Evolutionary conservation across 1,140 invertebrate species (phyloP), one percentile per base, ranked within the genome.

Genomic region (Sitodiplosis mosellana): DNA sequence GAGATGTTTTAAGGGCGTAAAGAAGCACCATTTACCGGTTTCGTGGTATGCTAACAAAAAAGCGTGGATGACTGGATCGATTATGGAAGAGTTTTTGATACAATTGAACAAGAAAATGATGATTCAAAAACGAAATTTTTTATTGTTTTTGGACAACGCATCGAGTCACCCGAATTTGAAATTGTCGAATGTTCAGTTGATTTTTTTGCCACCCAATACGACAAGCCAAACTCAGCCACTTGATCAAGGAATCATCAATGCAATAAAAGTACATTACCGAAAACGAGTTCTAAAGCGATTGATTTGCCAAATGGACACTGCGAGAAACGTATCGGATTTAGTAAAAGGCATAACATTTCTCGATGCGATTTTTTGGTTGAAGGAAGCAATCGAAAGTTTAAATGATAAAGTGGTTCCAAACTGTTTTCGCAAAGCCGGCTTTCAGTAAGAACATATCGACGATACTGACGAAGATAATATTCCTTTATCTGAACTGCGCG

Each of bases 261-360:
- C 56, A 49, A 64, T 65, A 53, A 63, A 65, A 58, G 54, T 54
- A 50, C 60, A 58, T 53, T 65, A 64, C 52, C 48, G 53, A 47
- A 50, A 52, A 33, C 48, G 43, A 45, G 37, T 53, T 19, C 34
- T 53, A 20, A 20, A 21, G n/a, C 27, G 43, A 33, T 45, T 50
- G n/a, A 18, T 41, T 19, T 17, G n/a, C n/a, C n/a, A n/a, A n/a
- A n/a, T n/a, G n/a, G n/a, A n/a, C n/a, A n/a, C n/a, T n/a, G n/a
- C n/a, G n/a, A n/a, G n/a, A n/a, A 47, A 34, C 42, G 38, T 45
- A 12, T 19, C 6, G 52, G 54, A 42, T 58, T 57, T 5, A 33
- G 52, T 18, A 53, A 53, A 34, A 14, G 14, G 14, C 14, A 14
- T 7, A 34, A 34, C 14, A 34, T 34, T 8, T 34, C 33, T 34